Percentiles rank a stretch among this genome's conserved stretches.
phyloP scores from a whole-genome alignment of 1,140 invertebrate genomes.

The Drosophila mayri region DNA sequence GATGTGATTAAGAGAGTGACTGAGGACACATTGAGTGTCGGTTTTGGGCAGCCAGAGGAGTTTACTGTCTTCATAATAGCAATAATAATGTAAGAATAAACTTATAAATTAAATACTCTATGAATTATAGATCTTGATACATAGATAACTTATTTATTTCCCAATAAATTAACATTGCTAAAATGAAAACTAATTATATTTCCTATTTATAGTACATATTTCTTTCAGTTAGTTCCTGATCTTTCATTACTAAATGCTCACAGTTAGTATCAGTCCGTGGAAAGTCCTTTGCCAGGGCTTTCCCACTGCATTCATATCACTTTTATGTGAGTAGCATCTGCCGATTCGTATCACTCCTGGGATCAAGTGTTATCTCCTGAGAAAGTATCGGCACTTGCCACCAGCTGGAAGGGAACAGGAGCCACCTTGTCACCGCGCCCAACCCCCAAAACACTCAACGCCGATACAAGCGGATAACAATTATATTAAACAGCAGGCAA shows the following conservation, averaged over 20 bases:
- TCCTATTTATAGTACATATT: no score
- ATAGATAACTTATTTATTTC: no score
- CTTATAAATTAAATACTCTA: not conserved
- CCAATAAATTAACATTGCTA: no score
- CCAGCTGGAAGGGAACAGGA: slow-evolving; percentile 14
- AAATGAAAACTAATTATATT: no score
- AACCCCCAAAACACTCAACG: slow-evolving; percentile 36
- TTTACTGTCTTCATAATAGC: not conserved
- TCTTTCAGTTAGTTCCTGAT: not conserved
- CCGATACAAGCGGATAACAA: slow-evolving; percentile 71
- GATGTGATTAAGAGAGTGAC: not conserved
- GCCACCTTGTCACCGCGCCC: slow-evolving; percentile 12
- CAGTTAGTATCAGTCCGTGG: not conserved
- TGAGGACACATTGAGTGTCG: slow-evolving; percentile 17
- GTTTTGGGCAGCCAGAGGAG: not conserved
- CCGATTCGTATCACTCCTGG: slow-evolving; percentile 6
- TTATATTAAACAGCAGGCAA: slow-evolving; percentile 82
- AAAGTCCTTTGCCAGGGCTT: slow-evolving; percentile 9
- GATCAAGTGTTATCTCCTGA: slow-evolving; percentile 38
- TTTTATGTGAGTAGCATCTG: slow-evolving; percentile 51
- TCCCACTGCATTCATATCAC: slow-evolving; percentile 16
- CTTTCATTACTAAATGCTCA: not conserved
- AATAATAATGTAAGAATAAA: not conserved
- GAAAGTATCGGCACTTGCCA: slow-evolving; percentile 70
- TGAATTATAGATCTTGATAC: not conserved